Percentiles rank a stretch among this genome's conserved stretches.
These are phyloP conservation scores for Carassius carassius DNA, from an alignment of 2,113 vertebrate species.

Conservation along the genomic window DNA sequence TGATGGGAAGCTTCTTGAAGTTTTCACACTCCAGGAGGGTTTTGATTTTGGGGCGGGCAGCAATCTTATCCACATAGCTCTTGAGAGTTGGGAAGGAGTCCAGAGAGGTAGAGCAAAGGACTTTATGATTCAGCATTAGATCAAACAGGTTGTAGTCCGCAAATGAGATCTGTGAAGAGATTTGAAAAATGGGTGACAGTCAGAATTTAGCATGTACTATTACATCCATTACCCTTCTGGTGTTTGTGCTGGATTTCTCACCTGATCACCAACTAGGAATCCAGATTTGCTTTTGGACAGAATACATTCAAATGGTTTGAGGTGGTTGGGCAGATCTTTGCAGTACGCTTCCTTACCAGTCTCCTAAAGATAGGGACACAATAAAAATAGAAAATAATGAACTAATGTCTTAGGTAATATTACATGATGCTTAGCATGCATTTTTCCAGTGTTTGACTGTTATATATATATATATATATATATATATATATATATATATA, in stretches of 20 bases:
- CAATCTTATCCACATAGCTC: slow-evolving; percentile 66
- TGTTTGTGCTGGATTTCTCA: slow-evolving; percentile 44
- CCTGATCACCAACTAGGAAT: slow-evolving; percentile 77
- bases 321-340: slow-evolving; percentile 67
- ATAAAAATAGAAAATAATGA: not conserved
- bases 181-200: not conserved
- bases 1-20: slow-evolving; percentile 73
- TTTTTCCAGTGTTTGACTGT: not conserved
- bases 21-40: slow-evolving; percentile 69
- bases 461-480: no score
- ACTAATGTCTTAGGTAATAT: not conserved
- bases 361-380: slow-evolving; percentile 38
- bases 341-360: slow-evolving; percentile 68
- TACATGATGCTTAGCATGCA: not conserved
- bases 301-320: slow-evolving; percentile 74
- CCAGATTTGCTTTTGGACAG: slow-evolving; percentile 70
- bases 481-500: no score
- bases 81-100: slow-evolving; percentile 69
- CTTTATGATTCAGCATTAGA: slow-evolving; percentile 67
- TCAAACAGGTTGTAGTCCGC: slow-evolving; percentile 79
- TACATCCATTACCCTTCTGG: not conserved
- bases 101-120: slow-evolving; percentile 70
- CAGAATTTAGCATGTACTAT: not conserved
- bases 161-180: slow-evolving; percentile 67
- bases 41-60: slow-evolving; percentile 71